These are phyloP conservation scores for Lampropteryx suffumata DNA, from an alignment of 2,888 invertebrate species.

Conservation along the genomic window DNA sequence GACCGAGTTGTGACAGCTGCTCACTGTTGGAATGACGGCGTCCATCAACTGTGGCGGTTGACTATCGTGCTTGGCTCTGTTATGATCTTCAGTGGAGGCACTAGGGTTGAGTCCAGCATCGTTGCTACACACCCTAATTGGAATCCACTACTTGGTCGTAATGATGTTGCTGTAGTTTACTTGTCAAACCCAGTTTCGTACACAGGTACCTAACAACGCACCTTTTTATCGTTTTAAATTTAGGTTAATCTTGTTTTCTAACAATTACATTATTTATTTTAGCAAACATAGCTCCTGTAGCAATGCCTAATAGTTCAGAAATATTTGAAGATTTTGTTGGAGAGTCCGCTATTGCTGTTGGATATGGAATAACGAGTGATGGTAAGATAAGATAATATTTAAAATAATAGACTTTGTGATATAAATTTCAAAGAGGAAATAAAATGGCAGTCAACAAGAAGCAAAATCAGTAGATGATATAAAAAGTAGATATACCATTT, in stretches of 20 bases:
- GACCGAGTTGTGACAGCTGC: slow-evolving; percentile 51
- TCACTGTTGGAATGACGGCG: slow-evolving; percentile 61
- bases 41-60: slow-evolving; percentile 47
- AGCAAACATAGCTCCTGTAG: slow-evolving; percentile 44
- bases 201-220: slow-evolving; percentile 45
- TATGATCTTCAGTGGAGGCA: slow-evolving; percentile 54
- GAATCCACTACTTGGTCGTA: slow-evolving; percentile 42
- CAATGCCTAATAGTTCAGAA: slow-evolving; percentile 43
- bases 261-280: slow-evolving; percentile 23
- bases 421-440: no score
- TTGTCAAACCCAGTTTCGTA: slow-evolving; percentile 37
- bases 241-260: no score
- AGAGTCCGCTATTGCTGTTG: slow-evolving; percentile 43
- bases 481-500: no score
- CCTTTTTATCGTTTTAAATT: no score
- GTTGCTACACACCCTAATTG: slow-evolving; percentile 51
- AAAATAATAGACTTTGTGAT: not conserved
- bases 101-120: slow-evolving; percentile 43
- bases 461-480: no score
- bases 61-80: slow-evolving; percentile 57
- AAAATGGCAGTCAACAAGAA: no score
- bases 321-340: slow-evolving; percentile 39
- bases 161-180: slow-evolving; percentile 57
- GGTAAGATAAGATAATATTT: slow-evolving; percentile 39
- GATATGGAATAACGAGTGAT: slow-evolving; percentile 48